Base-by-base conservation (phyloP, 2,797 vertebrate genomes). In the Bufotes viridis region DNA sequence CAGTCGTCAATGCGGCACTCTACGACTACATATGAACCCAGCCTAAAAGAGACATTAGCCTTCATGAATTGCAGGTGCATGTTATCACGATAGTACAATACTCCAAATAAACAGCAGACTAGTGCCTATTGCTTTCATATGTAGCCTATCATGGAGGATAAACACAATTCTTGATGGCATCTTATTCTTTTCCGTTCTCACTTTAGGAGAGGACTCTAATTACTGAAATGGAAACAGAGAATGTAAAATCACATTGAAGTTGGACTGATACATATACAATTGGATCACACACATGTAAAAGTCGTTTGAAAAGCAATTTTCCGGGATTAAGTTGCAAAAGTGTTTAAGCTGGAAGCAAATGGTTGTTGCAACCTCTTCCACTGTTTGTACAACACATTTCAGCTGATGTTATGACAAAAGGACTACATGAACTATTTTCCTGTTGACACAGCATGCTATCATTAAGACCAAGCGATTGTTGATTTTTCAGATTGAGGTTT, bases 361-460 rank as follows among this genome's bases (percentile, higher is more conserved):
- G 84, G 84, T 85, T 65, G 84, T 55, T 78, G 51, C 42, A 53
- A 78, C 51, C 58, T 26, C 65, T 53, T 65, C 42, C 34, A 63
- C 74, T 85, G 60, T 85, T 85, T 78, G 67, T 85, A 85, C 74
- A 85, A 85, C 84, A 85, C 84, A 78, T 85, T 85, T 85, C 60
- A 65, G 61, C 29, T 67, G 60, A 34, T 85, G 84, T 85, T 78
- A 78, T 85, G 74, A 78, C 84, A 85, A 78, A 85, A 67, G 58
- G 76, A 49, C 63, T 85, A 53, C 34, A 65, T 63, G 57, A 85
- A 65, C 51, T 24, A 78, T 85, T 84, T 84, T 85, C 74, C 84
- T 85, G 84, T 85, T 85, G 74, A 85, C 84, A 85, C 84, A 85
- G 84, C 84, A 85, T 85, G 84, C 57, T 78, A 76, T 85, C 84